phyloP scores from a whole-genome alignment of 2,888 invertebrate species.

The Melitaea athalia region DNA sequence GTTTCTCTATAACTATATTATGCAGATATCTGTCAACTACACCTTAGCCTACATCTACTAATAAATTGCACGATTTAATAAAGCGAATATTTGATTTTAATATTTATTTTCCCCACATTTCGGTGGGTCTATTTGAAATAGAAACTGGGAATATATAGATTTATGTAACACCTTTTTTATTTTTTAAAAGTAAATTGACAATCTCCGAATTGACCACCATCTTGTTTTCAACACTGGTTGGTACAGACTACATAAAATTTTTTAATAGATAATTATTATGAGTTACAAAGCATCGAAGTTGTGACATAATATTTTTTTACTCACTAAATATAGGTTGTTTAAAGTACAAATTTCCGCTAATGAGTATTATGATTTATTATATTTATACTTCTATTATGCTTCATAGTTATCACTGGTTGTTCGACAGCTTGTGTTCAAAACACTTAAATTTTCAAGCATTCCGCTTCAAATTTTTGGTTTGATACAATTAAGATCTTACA shows the following conservation, averaged over 20 bases:
- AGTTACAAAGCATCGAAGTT: conserved; percentile 32
- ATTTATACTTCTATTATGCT: conserved; percentile 59
- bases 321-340: conserved; percentile 28
- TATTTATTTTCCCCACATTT: conserved; percentile 47
- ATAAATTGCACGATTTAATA: conserved; percentile 81
- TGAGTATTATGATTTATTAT: conserved; percentile 68
- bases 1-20: conserved; percentile 46
- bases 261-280: conserved; percentile 19
- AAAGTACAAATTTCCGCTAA: conserved; percentile 45
- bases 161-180: conserved; percentile 23
- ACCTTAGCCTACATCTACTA: conserved; percentile 67
- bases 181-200: conserved; percentile 54
- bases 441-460: conserved; percentile 81
- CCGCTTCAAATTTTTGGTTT: conserved; percentile 81
- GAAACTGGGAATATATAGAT: conserved; percentile 33
- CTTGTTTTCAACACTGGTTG: conserved; percentile 40
- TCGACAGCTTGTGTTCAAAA: conserved; percentile 74
- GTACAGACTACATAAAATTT: conserved; percentile 29
- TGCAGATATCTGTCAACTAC: conserved; percentile 65
- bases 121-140: conserved; percentile 51
- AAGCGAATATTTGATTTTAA: conserved; percentile 69
- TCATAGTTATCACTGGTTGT: conserved; percentile 66
- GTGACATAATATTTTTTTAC: conserved; percentile 30
- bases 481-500: conserved; percentile 69
- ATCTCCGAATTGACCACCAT: conserved; percentile 57